These are phyloP conservation scores for Actinemys pallida DNA, from an alignment of 2,113 vertebrate species.

Conservation along the genomic window DNA sequence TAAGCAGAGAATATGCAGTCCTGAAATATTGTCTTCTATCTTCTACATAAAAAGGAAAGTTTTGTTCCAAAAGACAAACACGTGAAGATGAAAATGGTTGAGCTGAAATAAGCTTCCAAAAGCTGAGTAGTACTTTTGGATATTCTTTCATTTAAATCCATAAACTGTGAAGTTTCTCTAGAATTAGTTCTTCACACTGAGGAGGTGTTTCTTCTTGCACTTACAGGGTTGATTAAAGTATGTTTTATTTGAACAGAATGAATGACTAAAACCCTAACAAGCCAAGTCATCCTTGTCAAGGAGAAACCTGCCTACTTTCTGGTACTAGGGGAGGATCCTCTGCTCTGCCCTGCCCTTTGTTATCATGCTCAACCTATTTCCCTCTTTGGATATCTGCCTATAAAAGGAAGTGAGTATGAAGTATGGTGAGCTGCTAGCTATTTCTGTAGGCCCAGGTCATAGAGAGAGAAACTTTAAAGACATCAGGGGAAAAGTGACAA, in stretches of 20 bases:
- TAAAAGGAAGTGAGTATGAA: neutral
- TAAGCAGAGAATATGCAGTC: accelerated
- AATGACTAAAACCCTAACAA: constrained; percentile 16
- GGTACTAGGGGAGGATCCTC: neutral
- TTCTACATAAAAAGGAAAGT: neutral
- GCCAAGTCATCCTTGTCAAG: neutral
- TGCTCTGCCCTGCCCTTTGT: neutral
- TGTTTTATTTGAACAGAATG: constrained; percentile 48
- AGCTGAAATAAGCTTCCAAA: neutral
- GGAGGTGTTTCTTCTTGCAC: constrained; percentile 4
- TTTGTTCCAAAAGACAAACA: neutral
- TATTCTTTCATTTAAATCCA: constrained; percentile 13
- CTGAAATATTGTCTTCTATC: accelerated
- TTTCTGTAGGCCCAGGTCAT: constrained; percentile 1
- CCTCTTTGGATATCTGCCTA: neutral
- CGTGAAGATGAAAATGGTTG: neutral
- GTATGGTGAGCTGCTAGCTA: neutral
- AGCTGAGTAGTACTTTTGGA: neutral
- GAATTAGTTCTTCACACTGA: neutral
- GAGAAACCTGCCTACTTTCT: constrained; percentile 7
- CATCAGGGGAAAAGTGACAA: neutral
- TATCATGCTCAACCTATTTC: neutral
- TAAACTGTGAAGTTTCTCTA: constrained; percentile 1
- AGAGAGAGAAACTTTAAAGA: neutral
- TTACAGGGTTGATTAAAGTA: constrained; percentile 8